A percentile compares a stretch with the other conserved stretches of the same genome.
phyloP scores from a whole-genome alignment of 2,888 invertebrate species.

The Orthosia gothica region DNA sequence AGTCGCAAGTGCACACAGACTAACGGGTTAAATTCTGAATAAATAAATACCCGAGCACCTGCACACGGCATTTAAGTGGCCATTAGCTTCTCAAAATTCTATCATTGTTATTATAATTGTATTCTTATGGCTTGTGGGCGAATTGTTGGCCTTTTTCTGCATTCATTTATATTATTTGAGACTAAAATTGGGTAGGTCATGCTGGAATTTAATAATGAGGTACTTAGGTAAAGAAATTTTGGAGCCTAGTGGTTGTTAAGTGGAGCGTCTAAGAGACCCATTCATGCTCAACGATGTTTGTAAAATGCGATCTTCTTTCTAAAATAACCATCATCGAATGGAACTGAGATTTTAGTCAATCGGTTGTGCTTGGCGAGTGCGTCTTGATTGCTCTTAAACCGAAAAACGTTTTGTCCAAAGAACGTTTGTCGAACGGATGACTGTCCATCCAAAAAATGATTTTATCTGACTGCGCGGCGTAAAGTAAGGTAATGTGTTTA shows the following conservation, averaged over 20 bases:
- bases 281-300: not conserved
- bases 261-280: not conserved
- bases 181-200: not conserved
- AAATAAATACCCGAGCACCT: conserved; percentile 84
- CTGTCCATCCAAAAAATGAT: too few species aligned
- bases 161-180: conserved; percentile 18
- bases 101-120: conserved; percentile 72
- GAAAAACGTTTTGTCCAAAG: too few species aligned
- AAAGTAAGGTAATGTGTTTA: too few species aligned
- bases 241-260: not conserved
- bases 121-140: conserved; percentile 55
- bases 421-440: too few species aligned
- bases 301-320: not conserved
- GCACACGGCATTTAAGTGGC: conserved; percentile 82
- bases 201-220: conserved; percentile 13
- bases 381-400: too few species aligned
- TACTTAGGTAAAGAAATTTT: not conserved
- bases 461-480: too few species aligned
- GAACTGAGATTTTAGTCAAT: not conserved
- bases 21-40: conserved; percentile 82
- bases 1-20: conserved; percentile 79
- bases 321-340: not conserved
- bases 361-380: not conserved
- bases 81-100: conserved; percentile 79
- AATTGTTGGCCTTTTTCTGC: conserved; percentile 49